Evolutionary conservation across 1,140 invertebrate genomes (phyloP).

Genomic region (Ostrea edulis): DNA sequence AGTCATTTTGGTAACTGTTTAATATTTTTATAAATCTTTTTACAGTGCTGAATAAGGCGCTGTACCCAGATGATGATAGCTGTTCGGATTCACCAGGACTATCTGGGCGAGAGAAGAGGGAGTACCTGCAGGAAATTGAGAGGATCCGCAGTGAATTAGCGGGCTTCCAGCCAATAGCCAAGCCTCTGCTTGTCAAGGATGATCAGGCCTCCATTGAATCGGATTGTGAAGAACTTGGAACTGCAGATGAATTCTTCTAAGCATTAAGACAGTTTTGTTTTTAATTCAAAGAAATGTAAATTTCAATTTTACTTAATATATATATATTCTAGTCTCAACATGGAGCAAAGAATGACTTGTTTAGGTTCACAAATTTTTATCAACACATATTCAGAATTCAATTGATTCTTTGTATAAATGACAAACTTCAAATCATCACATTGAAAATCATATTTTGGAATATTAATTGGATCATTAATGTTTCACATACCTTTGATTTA

Average conservation of each 20-base stretch:
- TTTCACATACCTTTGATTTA: not conserved
- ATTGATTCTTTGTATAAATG: not conserved
- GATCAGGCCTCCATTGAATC: constrained; percentile 66
- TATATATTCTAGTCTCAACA: not conserved
- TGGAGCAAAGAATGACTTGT: not conserved
- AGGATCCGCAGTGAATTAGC: constrained; percentile 73
- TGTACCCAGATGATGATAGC: constrained; percentile 77
- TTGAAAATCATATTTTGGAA: not conserved
- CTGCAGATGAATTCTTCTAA: constrained; percentile 59
- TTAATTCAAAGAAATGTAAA: not conserved
- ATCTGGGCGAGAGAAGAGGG: constrained; percentile 64
- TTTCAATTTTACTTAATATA: not conserved
- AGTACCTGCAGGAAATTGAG: constrained; percentile 74
- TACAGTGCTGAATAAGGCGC: constrained; percentile 78
- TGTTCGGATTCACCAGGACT: constrained; percentile 65
- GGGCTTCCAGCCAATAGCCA: constrained; percentile 76
- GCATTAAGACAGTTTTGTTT: not conserved
- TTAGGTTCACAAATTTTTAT: not conserved
- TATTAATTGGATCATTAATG: not conserved
- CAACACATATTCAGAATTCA: not conserved
- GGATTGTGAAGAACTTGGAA: constrained; percentile 66
- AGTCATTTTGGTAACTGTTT: not conserved
- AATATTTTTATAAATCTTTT: constrained; percentile 20
- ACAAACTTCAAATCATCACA: not conserved
- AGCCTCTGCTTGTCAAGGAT: constrained; percentile 62